Percentiles rank a stretch among this genome's conserved stretches.
phyloP scores from a whole-genome alignment of 2,797 vertebrate species.

The Choloepus didactylus region DNA sequence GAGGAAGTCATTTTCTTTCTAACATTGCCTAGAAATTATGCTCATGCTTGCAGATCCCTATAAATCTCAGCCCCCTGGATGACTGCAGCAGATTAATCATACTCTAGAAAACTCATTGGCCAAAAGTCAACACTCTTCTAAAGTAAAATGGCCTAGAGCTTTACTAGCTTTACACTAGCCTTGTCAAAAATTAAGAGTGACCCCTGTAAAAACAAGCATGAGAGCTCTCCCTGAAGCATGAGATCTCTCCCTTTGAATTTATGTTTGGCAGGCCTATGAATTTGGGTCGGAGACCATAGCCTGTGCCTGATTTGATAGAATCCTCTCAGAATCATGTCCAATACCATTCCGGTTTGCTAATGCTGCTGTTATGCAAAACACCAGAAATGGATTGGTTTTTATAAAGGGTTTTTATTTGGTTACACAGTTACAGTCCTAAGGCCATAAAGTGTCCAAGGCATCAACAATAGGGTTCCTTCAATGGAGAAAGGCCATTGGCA shows the following conservation, averaged over 20 bases:
- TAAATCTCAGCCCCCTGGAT: neutral
- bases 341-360: too few species aligned
- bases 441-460: too few species aligned
- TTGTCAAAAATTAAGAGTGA: too few species aligned
- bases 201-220: neutral
- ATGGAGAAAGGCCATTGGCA: too few species aligned
- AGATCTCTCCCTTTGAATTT: neutral
- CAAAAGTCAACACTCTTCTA: neutral
- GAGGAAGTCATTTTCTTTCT: too few species aligned
- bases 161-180: too few species aligned
- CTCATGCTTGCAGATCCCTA: neutral
- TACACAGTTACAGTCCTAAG: too few species aligned
- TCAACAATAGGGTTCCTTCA: too few species aligned
- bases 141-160: neutral
- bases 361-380: too few species aligned
- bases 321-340: neutral
- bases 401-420: too few species aligned
- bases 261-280: neutral
- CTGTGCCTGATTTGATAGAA: neutral
- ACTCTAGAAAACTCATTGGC: neutral
- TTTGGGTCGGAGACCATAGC: neutral
- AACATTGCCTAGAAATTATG: too few species aligned
- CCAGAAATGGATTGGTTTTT: too few species aligned
- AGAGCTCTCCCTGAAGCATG: neutral
- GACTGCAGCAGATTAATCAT: neutral